phyloP scores from a whole-genome alignment of 2,797 vertebrate species.

The Decapterus maruadsi region DNA sequence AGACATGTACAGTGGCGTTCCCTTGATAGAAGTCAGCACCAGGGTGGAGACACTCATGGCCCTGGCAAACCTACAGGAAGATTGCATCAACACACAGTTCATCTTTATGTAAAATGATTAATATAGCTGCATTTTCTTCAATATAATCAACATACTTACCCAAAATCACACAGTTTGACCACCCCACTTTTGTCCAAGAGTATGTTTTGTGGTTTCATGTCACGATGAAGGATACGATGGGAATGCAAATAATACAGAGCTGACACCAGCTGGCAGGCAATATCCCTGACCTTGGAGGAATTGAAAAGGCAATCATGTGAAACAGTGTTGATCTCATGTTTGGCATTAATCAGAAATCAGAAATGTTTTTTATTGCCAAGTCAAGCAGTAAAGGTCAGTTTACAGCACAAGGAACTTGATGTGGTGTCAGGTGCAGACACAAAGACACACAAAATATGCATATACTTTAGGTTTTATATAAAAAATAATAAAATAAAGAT shows the following conservation, averaged over 20 bases:
- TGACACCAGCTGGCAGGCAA: conserved; percentile 95
- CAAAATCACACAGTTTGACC: conserved; percentile 98
- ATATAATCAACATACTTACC: conserved; percentile 82
- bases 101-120: neutral
- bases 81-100: neutral
- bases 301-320: neutral
- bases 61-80: conserved; percentile 91
- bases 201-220: conserved; percentile 99
- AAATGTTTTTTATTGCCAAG: too few relatives aligned
- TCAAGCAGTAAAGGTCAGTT: too few relatives aligned
- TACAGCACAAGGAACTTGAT: too few relatives aligned
- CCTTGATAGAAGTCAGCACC: conserved; percentile 98
- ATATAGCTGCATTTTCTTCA: accelerated
- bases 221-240: conserved; percentile 96
- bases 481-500: too few relatives aligned
- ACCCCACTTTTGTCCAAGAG: conserved; percentile 92
- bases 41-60: conserved; percentile 96
- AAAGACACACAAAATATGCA: too few relatives aligned
- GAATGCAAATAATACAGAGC: conserved; percentile 98
- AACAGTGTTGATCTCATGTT: neutral
- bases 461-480: too few relatives aligned
- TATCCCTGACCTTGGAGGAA: conserved; percentile 87
- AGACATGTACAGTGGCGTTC: conserved; percentile 98
- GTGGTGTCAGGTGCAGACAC: too few relatives aligned
- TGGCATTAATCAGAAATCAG: too few relatives aligned